Conservation (phyloP, 1,140 invertebrate genomes). For the Heliconius himera region DNA sequence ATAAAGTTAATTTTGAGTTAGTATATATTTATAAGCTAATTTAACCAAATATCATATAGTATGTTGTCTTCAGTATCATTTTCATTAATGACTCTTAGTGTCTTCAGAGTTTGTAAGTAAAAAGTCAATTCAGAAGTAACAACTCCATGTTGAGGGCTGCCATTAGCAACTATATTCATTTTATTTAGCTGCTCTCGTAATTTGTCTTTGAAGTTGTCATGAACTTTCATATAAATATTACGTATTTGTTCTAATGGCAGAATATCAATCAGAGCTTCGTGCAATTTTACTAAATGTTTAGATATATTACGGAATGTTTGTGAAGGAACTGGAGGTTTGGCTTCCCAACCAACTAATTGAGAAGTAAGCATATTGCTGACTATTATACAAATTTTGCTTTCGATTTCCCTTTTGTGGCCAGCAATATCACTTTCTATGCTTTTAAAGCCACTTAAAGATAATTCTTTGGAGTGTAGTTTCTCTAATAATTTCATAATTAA, state of each 20-base stretch:
- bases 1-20: not conserved
- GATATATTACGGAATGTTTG: slow-evolving; percentile 95
- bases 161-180: slow-evolving; percentile 96
- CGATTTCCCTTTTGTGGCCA: slow-evolving; percentile 95
- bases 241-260: slow-evolving; percentile 87
- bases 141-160: slow-evolving; percentile 97
- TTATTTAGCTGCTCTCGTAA: slow-evolving; percentile 91
- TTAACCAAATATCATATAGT: slow-evolving; percentile 91
- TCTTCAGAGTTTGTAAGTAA: slow-evolving; percentile 95
- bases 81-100: slow-evolving; percentile 89
- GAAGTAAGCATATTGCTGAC: slow-evolving; percentile 91
- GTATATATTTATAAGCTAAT: slow-evolving; percentile 68
- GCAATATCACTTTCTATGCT: slow-evolving; percentile 90
- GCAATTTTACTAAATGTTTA: slow-evolving; percentile 94
- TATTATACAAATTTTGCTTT: slow-evolving; percentile 94
- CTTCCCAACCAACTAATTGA: slow-evolving; percentile 93
- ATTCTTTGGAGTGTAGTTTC: slow-evolving; percentile 74
- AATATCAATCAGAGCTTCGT: slow-evolving; percentile 93
- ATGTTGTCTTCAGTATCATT: slow-evolving; percentile 88
- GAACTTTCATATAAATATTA: slow-evolving; percentile 90
- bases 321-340: slow-evolving; percentile 96
- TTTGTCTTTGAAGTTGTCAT: slow-evolving; percentile 93
- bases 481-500: slow-evolving; percentile 87
- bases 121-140: slow-evolving; percentile 97
- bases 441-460: slow-evolving; percentile 82